Base-by-base conservation (phyloP, 1,140 invertebrate species). In the Papilio xuthus region DNA sequence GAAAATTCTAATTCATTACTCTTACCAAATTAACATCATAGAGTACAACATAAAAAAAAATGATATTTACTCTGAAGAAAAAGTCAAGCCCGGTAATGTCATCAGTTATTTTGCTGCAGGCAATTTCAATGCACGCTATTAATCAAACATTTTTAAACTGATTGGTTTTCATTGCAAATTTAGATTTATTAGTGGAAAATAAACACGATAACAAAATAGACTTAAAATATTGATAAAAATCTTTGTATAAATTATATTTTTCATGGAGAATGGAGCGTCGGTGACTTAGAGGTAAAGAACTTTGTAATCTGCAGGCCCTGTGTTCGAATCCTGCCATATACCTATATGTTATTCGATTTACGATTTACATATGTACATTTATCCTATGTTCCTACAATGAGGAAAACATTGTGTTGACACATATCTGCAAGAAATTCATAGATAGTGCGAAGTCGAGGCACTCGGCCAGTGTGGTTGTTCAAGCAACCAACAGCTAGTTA, bases 101-200 rank as follows among this genome's bases (percentile, higher is more conserved):
- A 73, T 73, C 41, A 47, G 37, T 8, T 69, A 69, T 69, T 73
- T 47, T 13, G 42, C 71, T 23, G 42, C n/a, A 20, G 41, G 71
- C 71, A 50, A 23, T 73, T 73, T 73, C 42, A 42, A 44, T 73
- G 12, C 4, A 26, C 41, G 37, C 20, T 73, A 50, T 73, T 47
- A 73, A 42, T 73, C 71, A 73, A 73, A 73, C 71, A 73, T 73
- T 73, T 73, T 73, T 73, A 73, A 73, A 73, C 42, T 73, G 71
- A 73, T 73, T 73, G 71, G 71, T 73, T 73, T 71, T 73, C 20
- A 73, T 73, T 44, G 41, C 20, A 47, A 47, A 73, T 73, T 73
- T 42, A 20, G 28, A 28, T 73, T 12, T 73, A 73, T 73, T 47
- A 73, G 42, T 73, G 23, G 18, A 47, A 73, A 73, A 73, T 73